Evolutionary conservation across 2,888 invertebrate species (phyloP), one percentile per base, ranked within the genome.

Genomic region (Hypsopygia costalis): DNA sequence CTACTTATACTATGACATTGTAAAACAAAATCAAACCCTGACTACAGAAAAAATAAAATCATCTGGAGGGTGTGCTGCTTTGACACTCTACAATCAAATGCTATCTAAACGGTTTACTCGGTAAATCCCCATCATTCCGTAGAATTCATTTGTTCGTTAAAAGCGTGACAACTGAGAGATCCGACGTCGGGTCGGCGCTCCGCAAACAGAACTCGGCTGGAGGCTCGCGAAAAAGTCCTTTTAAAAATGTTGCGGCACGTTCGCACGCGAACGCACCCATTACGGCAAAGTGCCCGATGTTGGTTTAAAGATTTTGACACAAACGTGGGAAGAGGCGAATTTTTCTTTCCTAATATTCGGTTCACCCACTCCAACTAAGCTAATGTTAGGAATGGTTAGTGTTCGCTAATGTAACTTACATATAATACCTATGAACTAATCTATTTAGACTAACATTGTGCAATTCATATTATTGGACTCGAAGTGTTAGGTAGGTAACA

Each of bases 171-270:
- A 70, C 71, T 67, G 73, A 69, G 76, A 76, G 74, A 70, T 16
- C 52, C 49, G 56, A 53, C 44, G 49, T 40, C 47, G 40, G 52
- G 51, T 46, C 69, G 62, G 55, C 62, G 59, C 49, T 73, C 47
- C 52, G 68, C 81, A 86, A 86, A 86, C 85, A 86, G 63, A 57
- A 9, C 32, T 25, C 52, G 66, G 63, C 69, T 70, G 16, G 61
- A 69, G 62, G 72, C 69, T 73, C 72, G 86, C 86, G 87, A 87
- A 88, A 88, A 88, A 88, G 87, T 87, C 88, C 83, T 77, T 82
- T 87, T 82, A 88, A 87, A 88, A 88, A 87, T 88, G 87, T 81
- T 81, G 77, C 76, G 87, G 86, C 87, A 87, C 87, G 87, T 87
- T 82, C 88, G 75, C 69, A 40, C 16, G 69, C 69, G 64, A 77